Conservation (phyloP, 2,113 vertebrate species). For the Sphyrna mokarran region DNA sequence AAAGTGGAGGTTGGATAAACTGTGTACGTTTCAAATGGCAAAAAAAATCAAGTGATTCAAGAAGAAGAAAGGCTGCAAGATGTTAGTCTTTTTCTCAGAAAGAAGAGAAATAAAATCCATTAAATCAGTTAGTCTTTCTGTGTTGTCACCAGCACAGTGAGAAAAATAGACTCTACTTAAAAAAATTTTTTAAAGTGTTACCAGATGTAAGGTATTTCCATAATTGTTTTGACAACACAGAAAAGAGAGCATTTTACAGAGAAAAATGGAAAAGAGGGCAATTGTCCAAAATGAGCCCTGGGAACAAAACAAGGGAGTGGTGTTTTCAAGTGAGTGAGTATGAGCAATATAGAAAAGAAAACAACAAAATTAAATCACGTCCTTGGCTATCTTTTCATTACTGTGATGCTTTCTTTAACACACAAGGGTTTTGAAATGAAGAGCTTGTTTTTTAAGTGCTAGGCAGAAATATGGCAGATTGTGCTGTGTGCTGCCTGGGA, state of each 20-base stretch:
- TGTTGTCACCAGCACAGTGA: background rate
- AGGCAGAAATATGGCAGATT: background rate
- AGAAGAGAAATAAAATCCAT: background rate
- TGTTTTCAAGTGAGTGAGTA: background rate
- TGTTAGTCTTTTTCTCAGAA: background rate
- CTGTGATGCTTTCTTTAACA: background rate
- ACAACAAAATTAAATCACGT: background rate
- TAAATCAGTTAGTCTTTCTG: background rate
- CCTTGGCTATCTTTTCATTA: background rate
- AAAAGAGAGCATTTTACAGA: background rate
- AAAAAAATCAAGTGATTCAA: background rate
- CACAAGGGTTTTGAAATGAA: background rate
- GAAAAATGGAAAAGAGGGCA: background rate
- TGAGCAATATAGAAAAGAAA: background rate
- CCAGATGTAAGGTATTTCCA: background rate
- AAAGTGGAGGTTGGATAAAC: background rate
- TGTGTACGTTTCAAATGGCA: background rate
- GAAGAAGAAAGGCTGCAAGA: background rate
- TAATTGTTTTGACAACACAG: background rate
- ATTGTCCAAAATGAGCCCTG: background rate
- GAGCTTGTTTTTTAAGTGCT: background rate
- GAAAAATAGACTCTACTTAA: background rate
- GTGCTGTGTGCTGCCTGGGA: background rate
- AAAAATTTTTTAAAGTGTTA: background rate
- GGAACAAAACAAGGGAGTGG: slow-evolving; percentile 22